Conservation (phyloP, 2,888 invertebrate genomes). For the Macropis europaea region DNA sequence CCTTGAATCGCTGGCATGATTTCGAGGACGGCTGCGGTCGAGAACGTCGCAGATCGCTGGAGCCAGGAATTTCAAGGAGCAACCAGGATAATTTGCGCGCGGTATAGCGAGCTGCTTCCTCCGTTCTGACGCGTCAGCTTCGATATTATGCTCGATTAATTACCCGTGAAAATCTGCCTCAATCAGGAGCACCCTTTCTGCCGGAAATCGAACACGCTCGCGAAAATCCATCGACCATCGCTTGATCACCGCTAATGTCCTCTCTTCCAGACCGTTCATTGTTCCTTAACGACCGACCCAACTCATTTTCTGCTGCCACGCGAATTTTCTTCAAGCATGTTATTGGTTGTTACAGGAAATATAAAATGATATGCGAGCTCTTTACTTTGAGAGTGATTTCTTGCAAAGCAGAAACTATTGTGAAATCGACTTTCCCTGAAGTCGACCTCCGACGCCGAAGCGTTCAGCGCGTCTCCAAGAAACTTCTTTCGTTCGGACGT, state of each 20-base stretch:
- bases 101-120: slow-evolving; percentile 26
- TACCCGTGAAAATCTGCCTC: slow-evolving; percentile 46
- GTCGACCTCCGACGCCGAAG: too few species aligned
- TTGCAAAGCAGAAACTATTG: too few species aligned
- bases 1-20: slow-evolving; percentile 4
- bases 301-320: too few species aligned
- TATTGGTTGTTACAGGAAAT: too few species aligned
- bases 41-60: not conserved
- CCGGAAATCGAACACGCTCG: slow-evolving; percentile 3
- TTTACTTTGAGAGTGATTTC: too few species aligned
- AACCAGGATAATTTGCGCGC: slow-evolving; percentile 16
- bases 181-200: slow-evolving; percentile 31
- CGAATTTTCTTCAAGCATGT: too few species aligned
- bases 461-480: too few species aligned
- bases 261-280: slow-evolving; percentile 23
- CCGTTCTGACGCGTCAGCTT: slow-evolving; percentile 21
- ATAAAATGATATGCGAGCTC: too few species aligned
- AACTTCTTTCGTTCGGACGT: too few species aligned
- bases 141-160: slow-evolving; percentile 55
- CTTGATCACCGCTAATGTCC: slow-evolving; percentile 43
- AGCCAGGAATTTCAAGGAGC: slow-evolving; percentile 23
- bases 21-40: not conserved
- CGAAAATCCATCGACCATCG: slow-evolving; percentile 15
- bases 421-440: too few species aligned
- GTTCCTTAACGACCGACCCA: slow-evolving; percentile 42